Base-by-base conservation (phyloP, 1,140 invertebrate genomes). In the Zaprionus gabonicus region DNA sequence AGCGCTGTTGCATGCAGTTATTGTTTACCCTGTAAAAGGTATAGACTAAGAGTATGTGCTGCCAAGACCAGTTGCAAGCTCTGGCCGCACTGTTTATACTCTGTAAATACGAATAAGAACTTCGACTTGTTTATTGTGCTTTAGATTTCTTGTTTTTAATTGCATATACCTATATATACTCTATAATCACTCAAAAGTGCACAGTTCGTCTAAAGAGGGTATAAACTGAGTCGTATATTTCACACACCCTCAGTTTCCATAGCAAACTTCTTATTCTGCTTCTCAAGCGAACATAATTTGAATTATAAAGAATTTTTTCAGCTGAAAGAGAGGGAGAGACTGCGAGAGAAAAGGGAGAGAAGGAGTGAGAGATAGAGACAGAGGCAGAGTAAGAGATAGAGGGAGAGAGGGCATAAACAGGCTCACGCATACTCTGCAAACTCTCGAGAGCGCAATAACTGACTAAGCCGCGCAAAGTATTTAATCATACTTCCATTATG, bases 251-350 rank as follows among this genome's bases (percentile, higher is more conserved):
- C 6, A 2, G n/a, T 44, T 44, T 17, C n/a, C 17, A 17, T 46
- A 46, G 41, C n/a, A 46, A 46, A 46, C 41, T 46, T 46, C 17
- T n/a, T 17, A 46, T 6, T n/a, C 41, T 20, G 41, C 41, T 46
- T 17, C 41, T 46, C 41, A 46, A 46, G 7, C n/a, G 41, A 46
- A 46, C 41, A 46, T 46, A 46, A 46, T 46, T 46, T 46, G 41
- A 46, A 46, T 46, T 46, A 46, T 10, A 46, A 46, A 46, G 41
- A 46, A 46, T 17, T 46, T 46, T 46, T 17, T 46, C 2, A 46
- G n/a, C n/a, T 17, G 38, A 4, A n/a, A n/a, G 6, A 17, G 41
- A 20, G n/a, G 10, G n/a, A 20, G 7, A 46, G n/a, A 46, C 13
- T n/a, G 38, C n/a, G n/a, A 46, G 6, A 44, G 41, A 44, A 7